Conservation (phyloP, 1,140 invertebrate species). For the Euura lappo region DNA sequence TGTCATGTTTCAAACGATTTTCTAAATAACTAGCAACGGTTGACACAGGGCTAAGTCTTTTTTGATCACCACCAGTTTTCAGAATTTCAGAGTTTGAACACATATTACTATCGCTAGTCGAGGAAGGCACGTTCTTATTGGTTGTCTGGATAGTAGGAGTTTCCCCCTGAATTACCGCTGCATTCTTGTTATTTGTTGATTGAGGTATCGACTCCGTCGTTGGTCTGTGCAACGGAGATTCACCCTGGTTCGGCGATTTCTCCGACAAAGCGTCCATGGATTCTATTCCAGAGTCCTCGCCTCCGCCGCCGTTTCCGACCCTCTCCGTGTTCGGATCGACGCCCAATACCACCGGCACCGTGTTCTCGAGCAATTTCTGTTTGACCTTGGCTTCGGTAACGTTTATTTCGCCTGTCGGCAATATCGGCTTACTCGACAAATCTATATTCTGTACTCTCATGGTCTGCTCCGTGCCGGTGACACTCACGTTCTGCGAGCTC, state of each 20-base stretch:
- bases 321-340: slow-evolving; percentile 44
- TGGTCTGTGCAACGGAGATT: slow-evolving; percentile 62
- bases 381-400: slow-evolving; percentile 69
- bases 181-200: slow-evolving; percentile 16
- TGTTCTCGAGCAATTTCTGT: slow-evolving; percentile 64
- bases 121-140: slow-evolving; percentile 61
- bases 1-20: slow-evolving; percentile 41
- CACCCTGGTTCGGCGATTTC: slow-evolving; percentile 87
- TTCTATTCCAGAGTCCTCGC: slow-evolving; percentile 91
- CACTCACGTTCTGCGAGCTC: slow-evolving; percentile 32
- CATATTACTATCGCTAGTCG: slow-evolving; percentile 59
- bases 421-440: slow-evolving; percentile 35
- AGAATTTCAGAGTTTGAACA: slow-evolving; percentile 57
- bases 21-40: slow-evolving; percentile 42
- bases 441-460: slow-evolving; percentile 32
- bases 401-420: slow-evolving; percentile 58
- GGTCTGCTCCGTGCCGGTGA: slow-evolving; percentile 35
- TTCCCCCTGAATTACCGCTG: slow-evolving; percentile 27
- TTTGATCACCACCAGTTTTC: slow-evolving; percentile 43
- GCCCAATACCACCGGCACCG: slow-evolving; percentile 45
- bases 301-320: slow-evolving; percentile 57
- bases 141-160: slow-evolving; percentile 39
- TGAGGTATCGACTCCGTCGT: slow-evolving; percentile 42
- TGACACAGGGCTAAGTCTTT: slow-evolving; percentile 44
- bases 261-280: slow-evolving; percentile 92